These are phyloP conservation scores for Myotis planiceps DNA, from an alignment of 2,797 vertebrate species.

Conservation along the genomic window DNA sequence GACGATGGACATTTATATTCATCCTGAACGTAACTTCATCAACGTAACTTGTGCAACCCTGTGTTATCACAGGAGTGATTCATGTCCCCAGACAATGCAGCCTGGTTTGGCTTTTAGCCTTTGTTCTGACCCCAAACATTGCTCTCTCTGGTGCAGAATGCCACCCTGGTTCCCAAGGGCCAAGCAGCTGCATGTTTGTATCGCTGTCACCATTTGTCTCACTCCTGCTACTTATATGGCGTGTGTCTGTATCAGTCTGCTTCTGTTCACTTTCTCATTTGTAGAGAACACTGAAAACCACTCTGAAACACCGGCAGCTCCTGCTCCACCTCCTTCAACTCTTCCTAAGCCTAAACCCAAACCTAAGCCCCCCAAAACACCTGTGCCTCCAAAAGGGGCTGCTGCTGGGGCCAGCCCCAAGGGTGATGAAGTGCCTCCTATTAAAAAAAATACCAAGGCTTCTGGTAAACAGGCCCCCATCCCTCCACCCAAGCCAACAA, in stretches of 20 bases:
- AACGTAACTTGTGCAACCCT: no score
- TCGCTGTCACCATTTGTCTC: neutral
- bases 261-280: conserved; percentile 90
- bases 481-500: conserved; percentile 89
- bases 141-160: neutral
- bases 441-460: conserved; percentile 90
- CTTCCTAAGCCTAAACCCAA: conserved; percentile 86
- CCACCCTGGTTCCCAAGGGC: conserved; percentile 66
- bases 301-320: conserved; percentile 85
- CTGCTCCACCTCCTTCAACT: conserved; percentile 82
- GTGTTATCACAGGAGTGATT: neutral
- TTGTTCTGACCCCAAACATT: neutral
- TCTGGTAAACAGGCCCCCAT: conserved; percentile 90
- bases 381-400: conserved; percentile 87
- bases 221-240: conserved; percentile 25
- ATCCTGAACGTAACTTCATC: neutral
- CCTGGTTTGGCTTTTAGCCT: neutral
- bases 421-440: conserved; percentile 88
- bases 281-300: conserved; percentile 88
- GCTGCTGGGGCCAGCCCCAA: conserved; percentile 85
- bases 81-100: neutral
- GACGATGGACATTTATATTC: neutral
- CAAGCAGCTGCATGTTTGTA: conserved; percentile 59
- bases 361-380: conserved; percentile 89
- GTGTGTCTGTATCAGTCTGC: conserved; percentile 85